Evolutionary conservation across 2,888 invertebrate species (phyloP).

Genomic region (Campaea margaritaria): DNA sequence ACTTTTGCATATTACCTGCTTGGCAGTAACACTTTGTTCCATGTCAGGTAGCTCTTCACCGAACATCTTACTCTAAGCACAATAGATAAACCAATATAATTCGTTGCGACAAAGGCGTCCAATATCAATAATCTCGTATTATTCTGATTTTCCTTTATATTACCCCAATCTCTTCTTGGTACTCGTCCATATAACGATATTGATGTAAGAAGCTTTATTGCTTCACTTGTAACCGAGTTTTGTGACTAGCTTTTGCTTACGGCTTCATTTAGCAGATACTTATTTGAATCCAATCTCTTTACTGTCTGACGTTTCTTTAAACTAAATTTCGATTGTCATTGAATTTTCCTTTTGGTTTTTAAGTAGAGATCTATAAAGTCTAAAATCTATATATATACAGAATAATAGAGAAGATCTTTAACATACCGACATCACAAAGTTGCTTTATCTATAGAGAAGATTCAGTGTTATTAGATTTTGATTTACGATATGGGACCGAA

Average conservation of each 20-base stretch:
- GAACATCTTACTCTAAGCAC: neutral
- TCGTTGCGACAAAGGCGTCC: constrained; percentile 24
- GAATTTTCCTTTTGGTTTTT: no score
- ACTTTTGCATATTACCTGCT: no score
- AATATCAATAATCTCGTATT: constrained; percentile 38
- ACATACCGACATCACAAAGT: neutral
- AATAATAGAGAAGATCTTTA: neutral
- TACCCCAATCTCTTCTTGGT: constrained; percentile 36
- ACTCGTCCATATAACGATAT: constrained; percentile 28
- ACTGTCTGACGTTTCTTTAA: no score
- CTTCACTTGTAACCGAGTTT: constrained; percentile 19
- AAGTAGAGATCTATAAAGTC: no score
- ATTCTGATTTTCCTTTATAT: constrained; percentile 36
- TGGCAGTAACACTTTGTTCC: no score
- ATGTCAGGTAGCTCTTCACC: no score
- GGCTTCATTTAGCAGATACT: neutral
- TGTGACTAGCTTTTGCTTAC: neutral
- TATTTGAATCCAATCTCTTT: no score
- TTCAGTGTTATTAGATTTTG: constrained; percentile 31
- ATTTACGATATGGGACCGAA: constrained; percentile 29
- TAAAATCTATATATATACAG: no score
- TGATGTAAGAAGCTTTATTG: constrained; percentile 31
- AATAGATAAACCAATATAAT: constrained; percentile 20
- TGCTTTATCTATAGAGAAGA: constrained; percentile 8
- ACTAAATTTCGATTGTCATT: no score